Percentiles rank a stretch among this genome's conserved stretches.
Conservation (phyloP, 2,797 vertebrate genomes). For the Poecilia gillii region DNA sequence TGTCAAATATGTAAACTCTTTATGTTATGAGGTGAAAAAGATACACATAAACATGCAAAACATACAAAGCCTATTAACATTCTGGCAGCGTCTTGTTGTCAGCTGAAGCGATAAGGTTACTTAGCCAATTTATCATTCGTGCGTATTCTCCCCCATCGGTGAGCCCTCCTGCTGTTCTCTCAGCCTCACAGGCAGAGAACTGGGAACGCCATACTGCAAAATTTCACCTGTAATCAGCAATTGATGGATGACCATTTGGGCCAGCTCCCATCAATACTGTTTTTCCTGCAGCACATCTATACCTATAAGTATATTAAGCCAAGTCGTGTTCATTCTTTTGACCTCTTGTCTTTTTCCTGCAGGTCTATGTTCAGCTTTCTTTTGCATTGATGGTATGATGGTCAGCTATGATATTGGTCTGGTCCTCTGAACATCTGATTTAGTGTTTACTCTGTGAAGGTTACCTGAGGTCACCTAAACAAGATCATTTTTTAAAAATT, state of each 20-base stretch:
- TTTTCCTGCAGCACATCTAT: constrained; percentile 29
- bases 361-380: constrained; percentile 13
- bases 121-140: constrained; percentile 65
- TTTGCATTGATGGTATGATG: constrained; percentile 32
- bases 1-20: not conserved
- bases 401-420: constrained; percentile 12
- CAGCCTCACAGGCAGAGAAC: constrained; percentile 36
- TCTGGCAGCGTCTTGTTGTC: constrained; percentile 52
- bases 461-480: constrained; percentile 39
- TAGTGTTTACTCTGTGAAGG: constrained; percentile 38
- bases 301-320: constrained; percentile 14
- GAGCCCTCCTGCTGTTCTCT: constrained; percentile 52
- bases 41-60: constrained; percentile 20
- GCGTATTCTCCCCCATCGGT: constrained; percentile 35
- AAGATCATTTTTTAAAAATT: constrained; percentile 13
- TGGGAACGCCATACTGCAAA: constrained; percentile 35
- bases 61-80: constrained; percentile 59
- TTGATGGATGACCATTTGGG: constrained; percentile 21
- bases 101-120: constrained; percentile 59
- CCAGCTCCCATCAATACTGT: constrained; percentile 35
- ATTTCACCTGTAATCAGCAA: constrained; percentile 36
- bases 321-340: constrained; percentile 16
- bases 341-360: constrained; percentile 22
- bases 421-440: constrained; percentile 47
- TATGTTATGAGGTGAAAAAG: constrained; percentile 13